Evolutionary conservation across 2,888 invertebrate genomes (phyloP).

Genomic region (Ectobius pallidus): DNA sequence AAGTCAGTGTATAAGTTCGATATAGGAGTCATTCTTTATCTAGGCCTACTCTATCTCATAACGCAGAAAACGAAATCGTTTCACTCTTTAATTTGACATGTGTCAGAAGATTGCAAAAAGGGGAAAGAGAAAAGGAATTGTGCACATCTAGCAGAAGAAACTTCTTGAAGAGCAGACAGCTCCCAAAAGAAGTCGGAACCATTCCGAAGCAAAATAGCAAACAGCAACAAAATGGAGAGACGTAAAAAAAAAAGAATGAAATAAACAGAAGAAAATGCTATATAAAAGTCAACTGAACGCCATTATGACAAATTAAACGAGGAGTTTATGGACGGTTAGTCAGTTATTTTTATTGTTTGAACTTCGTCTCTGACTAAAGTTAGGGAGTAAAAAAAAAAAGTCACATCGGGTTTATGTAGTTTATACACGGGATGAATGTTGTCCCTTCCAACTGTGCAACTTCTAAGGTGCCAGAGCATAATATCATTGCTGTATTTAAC

Average conservation of each 20-base stretch:
- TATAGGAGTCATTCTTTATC: too few relatives aligned
- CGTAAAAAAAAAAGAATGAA: constrained; percentile 17
- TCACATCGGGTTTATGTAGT: not conserved
- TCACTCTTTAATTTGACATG: constrained; percentile 8
- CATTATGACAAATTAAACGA: constrained; percentile 41
- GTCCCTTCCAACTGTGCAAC: not conserved
- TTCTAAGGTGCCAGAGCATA: not conserved
- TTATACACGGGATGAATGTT: not conserved
- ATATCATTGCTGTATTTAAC: constrained; percentile 22
- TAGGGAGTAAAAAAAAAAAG: not conserved
- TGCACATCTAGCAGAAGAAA: not conserved
- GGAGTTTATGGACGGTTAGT: constrained; percentile 34
- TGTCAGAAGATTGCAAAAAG: constrained; percentile 9
- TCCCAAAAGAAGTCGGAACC: not conserved
- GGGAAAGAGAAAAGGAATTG: not conserved
- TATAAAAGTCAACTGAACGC: constrained; percentile 39
- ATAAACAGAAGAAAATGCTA: constrained; percentile 36
- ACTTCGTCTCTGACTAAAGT: not conserved
- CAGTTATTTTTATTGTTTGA: not conserved
- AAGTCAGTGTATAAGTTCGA: too few relatives aligned
- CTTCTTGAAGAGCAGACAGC: not conserved
- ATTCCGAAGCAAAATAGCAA: not conserved
- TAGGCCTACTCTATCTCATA: too few relatives aligned
- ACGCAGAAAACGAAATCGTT: not conserved
- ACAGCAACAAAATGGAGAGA: not conserved